These are phyloP conservation scores for Halichoerus grypus DNA, from an alignment of 2,113 vertebrate species.

Conservation along the genomic window DNA sequence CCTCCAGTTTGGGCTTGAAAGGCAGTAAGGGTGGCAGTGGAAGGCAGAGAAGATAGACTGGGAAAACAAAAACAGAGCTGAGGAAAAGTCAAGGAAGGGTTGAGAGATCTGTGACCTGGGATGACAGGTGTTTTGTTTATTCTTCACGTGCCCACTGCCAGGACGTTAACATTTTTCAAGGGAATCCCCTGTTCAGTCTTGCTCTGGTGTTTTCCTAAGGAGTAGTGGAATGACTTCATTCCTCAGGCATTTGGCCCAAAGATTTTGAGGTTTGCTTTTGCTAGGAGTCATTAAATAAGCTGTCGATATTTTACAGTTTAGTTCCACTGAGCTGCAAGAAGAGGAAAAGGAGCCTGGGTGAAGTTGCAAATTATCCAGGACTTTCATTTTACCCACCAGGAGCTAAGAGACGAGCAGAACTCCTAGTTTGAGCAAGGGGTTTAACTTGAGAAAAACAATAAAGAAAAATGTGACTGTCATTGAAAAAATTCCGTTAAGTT, in stretches of 20 bases:
- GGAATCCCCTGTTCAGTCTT: background rate
- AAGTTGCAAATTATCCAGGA: background rate
- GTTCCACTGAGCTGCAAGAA: background rate
- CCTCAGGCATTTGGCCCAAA: slow-evolving; percentile 31
- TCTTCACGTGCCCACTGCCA: background rate
- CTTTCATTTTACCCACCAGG: background rate
- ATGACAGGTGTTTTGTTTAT: background rate
- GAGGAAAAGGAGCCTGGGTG: background rate
- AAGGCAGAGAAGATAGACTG: background rate
- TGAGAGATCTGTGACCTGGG: background rate
- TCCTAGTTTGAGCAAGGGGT: background rate
- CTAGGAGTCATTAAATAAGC: background rate
- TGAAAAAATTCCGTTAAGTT: background rate
- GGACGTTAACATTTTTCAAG: background rate
- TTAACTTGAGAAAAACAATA: background rate
- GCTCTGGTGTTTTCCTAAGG: background rate
- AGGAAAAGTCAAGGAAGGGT: background rate
- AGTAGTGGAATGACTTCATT: background rate
- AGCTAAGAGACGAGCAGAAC: background rate
- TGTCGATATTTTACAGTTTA: background rate
- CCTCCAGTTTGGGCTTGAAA: background rate
- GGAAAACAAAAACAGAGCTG: background rate
- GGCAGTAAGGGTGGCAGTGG: background rate
- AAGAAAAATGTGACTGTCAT: background rate
- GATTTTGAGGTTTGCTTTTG: slow-evolving; percentile 49